A percentile compares a stretch with the other conserved stretches of the same genome.
These are phyloP conservation scores for Trachymyrmex septentrionalis DNA, from an alignment of 1,140 invertebrate species.

Conservation along the genomic window DNA sequence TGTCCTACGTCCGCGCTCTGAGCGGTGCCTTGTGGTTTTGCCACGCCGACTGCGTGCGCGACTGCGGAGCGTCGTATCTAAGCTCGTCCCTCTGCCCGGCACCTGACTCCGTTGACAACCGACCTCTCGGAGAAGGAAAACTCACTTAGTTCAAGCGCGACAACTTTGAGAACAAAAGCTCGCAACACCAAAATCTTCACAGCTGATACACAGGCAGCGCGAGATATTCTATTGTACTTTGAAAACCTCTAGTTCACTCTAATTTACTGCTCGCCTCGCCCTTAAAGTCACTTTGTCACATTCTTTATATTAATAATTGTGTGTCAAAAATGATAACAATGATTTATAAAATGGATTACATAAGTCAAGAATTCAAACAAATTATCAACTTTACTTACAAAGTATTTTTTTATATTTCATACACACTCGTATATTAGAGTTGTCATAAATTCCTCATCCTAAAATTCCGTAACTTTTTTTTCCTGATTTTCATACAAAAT, in stretches of 20 bases:
- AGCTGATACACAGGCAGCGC: neutral
- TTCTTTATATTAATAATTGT: neutral
- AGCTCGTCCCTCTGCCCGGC: conserved; percentile 20
- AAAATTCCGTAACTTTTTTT: no score
- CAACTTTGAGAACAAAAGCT: conserved; percentile 13
- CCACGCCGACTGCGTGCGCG: conserved; percentile 52
- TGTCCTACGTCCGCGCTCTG: conserved; percentile 72
- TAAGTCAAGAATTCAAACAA: no score
- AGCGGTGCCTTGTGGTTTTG: conserved; percentile 63
- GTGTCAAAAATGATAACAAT: neutral
- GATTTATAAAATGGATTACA: neutral
- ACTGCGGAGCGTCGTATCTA: neutral
- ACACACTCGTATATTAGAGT: neutral
- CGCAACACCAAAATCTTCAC: conserved; percentile 10
- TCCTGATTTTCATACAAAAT: no score
- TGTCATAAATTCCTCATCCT: no score
- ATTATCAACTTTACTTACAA: neutral
- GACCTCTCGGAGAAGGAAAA: neutral
- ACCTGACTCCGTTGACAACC: conserved; percentile 43
- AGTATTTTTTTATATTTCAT: neutral
- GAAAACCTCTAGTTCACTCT: neutral
- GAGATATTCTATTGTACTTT: conserved; percentile 24
- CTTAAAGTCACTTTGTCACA: neutral
- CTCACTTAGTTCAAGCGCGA: neutral
- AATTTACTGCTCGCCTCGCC: neutral